A percentile compares a stretch with the other conserved stretches of the same genome.
Evolutionary conservation across 2,888 invertebrate genomes (phyloP).

Genomic region (Dasypolia templi): DNA sequence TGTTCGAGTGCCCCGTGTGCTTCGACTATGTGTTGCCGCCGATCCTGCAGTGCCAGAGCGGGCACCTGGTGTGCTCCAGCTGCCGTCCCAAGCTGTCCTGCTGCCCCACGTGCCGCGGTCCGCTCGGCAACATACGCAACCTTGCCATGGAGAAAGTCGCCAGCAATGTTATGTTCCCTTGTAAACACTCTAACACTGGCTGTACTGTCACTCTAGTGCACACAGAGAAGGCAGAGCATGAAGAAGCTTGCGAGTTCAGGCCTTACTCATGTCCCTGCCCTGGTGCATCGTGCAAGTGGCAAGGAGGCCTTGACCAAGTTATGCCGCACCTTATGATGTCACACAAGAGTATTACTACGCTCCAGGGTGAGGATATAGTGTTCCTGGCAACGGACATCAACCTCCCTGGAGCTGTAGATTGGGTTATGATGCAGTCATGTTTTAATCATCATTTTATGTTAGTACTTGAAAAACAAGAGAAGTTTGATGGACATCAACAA

Average conservation of each 20-base stretch:
- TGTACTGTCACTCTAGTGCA: slow-evolving; percentile 97
- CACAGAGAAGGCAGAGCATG: slow-evolving; percentile 99
- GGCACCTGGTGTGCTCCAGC: slow-evolving; percentile 99
- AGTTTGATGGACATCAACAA: slow-evolving; percentile 98
- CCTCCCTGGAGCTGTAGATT: slow-evolving; percentile 99
- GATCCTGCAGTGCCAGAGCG: slow-evolving; percentile 99
- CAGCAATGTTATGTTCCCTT: slow-evolving; percentile 99
- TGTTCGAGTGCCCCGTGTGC: slow-evolving; percentile 99
- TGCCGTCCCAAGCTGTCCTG: slow-evolving; percentile 99
- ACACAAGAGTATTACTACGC: slow-evolving; percentile 99
- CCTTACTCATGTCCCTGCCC: slow-evolving; percentile 99
- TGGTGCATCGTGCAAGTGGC: slow-evolving; percentile 99
- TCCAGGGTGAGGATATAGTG: slow-evolving; percentile 99
- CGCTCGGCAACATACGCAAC: slow-evolving; percentile 98
- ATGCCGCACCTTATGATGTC: slow-evolving; percentile 99
- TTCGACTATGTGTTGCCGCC: slow-evolving; percentile 99
- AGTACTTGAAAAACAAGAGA: slow-evolving; percentile 99
- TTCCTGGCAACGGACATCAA: slow-evolving; percentile 99
- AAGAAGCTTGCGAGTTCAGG: slow-evolving; percentile 99
- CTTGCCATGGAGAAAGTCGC: slow-evolving; percentile 99
- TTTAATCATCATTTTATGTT: slow-evolving; percentile 99
- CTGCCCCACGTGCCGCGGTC: slow-evolving; percentile 99
- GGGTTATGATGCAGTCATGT: slow-evolving; percentile 99
- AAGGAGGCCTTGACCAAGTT: slow-evolving; percentile 98
- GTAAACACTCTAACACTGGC: slow-evolving; percentile 99